phyloP scores from a whole-genome alignment of 2,113 vertebrate genomes.

The Isurus oxyrinchus region DNA sequence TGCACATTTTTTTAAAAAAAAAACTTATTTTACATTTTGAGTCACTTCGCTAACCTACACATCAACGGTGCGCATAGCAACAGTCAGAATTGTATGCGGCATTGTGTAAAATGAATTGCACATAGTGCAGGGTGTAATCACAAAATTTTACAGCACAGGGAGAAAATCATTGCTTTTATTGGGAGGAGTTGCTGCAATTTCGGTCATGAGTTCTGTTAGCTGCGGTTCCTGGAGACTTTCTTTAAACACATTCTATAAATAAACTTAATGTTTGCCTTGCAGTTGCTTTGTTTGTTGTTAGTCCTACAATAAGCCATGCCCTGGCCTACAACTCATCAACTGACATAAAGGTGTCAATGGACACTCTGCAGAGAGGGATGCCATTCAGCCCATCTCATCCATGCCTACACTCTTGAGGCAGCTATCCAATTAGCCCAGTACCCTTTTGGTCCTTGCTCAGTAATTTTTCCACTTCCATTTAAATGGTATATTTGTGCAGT shows the following conservation, averaged over 20 bases:
- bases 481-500: background rate
- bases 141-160: background rate
- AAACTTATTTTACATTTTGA: background rate
- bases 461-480: background rate
- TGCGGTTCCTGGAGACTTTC: background rate
- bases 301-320: background rate
- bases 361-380: background rate
- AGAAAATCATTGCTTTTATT: background rate
- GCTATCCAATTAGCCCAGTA: background rate
- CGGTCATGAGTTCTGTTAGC: background rate
- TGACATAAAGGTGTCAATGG: background rate
- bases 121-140: background rate
- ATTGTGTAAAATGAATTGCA: background rate
- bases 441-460: background rate
- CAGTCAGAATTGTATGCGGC: background rate
- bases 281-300: background rate
- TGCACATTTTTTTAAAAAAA: background rate
- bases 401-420: background rate
- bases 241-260: background rate
- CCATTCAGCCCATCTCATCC: background rate
- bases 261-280: background rate
- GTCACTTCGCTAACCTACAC: background rate
- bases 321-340: background rate
- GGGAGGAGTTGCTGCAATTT: background rate
- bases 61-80: background rate